phyloP scores from a whole-genome alignment of 2,888 invertebrate genomes.

The Dynastes grantii region DNA sequence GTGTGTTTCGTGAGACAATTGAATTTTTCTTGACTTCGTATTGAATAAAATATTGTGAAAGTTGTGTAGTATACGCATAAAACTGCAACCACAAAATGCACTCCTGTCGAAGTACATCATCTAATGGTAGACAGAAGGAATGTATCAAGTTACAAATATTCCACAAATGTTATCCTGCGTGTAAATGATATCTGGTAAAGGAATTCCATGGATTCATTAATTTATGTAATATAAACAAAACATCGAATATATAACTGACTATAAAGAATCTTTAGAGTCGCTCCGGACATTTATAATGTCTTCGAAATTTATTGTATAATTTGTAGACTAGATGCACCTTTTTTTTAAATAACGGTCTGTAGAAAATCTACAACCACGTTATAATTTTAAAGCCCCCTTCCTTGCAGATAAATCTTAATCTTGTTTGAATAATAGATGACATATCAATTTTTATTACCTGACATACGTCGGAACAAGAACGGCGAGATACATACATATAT shows the following conservation, averaged over 20 bases:
- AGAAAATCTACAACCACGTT: too few relatives aligned
- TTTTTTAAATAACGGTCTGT: slow-evolving; percentile 3
- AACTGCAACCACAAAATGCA: slow-evolving; percentile 1
- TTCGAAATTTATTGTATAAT: slow-evolving; percentile 33
- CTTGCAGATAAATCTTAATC: slow-evolving; percentile 41
- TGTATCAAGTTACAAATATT: slow-evolving; percentile 28
- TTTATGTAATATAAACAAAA: slow-evolving; percentile 18
- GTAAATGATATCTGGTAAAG: slow-evolving; percentile 27
- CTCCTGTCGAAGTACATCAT: slow-evolving; percentile 7
- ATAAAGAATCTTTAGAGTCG: slow-evolving; percentile 30
- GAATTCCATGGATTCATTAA: slow-evolving; percentile 32
- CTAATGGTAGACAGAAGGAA: slow-evolving; percentile 18
- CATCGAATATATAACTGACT: slow-evolving; percentile 22
- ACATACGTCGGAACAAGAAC: slow-evolving; percentile 14
- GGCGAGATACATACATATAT: background rate
- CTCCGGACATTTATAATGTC: slow-evolving; percentile 12
- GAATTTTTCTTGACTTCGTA: too few relatives aligned
- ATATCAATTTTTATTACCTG: slow-evolving; percentile 36
- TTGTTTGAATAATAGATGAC: slow-evolving; percentile 25
- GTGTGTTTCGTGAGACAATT: too few relatives aligned
- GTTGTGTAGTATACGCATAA: background rate
- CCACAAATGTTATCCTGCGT: slow-evolving; percentile 13
- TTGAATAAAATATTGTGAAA: background rate
- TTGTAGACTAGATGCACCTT: slow-evolving; percentile 6
- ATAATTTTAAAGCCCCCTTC: background rate